Base-by-base conservation (phyloP, 2,888 invertebrate genomes). In the Parthenolecanium corni region DNA sequence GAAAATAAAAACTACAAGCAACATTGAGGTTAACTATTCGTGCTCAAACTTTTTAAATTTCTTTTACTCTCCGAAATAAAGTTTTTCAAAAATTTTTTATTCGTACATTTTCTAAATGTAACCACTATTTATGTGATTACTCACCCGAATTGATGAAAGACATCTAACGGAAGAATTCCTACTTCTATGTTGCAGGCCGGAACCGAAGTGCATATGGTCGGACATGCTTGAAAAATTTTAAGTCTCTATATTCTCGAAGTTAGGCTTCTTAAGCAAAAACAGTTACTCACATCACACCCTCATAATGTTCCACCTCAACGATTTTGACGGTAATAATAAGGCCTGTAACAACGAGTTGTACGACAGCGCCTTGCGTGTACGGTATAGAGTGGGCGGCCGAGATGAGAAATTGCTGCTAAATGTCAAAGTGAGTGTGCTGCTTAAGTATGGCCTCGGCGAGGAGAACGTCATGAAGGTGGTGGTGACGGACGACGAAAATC, bases 401-500 rank as follows among this genome's bases (percentile, higher is more conserved):
- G 47, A 58, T 38, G 58, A 58, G 11, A 51, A 18, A 23, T 38
- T 58, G 9, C n/a, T 11, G 20, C 23, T 58, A 6, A 21, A 49
- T 38, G 23, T 58, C n/a, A 58, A 58, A 36, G 36, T 58, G 11
- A 20, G 31, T 12, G n/a, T 58, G 36, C 12, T 38, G 47, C 21
- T 14, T 23, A 9, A 47, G 38, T 36, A 16, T 6, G 58, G 47
- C 14, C 25, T 21, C 25, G 21, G 18, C 20, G 58, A 31, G 23
- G 58, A 58, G 9, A 49, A 58, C 36, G 36, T 23, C 3, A 20
- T 63, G 25, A 63, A 63, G 46, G 51, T 63, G 2, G 42, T 40
- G 12, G 44, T 63, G 9, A 63, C 63, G 18, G 63, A 63, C 24
- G 47, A 46, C 20, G 42, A 52, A n/a, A 53, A 63, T 36, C 63